Conservation (phyloP, 2,888 invertebrate species). For the Elgonia sp. region DNA sequence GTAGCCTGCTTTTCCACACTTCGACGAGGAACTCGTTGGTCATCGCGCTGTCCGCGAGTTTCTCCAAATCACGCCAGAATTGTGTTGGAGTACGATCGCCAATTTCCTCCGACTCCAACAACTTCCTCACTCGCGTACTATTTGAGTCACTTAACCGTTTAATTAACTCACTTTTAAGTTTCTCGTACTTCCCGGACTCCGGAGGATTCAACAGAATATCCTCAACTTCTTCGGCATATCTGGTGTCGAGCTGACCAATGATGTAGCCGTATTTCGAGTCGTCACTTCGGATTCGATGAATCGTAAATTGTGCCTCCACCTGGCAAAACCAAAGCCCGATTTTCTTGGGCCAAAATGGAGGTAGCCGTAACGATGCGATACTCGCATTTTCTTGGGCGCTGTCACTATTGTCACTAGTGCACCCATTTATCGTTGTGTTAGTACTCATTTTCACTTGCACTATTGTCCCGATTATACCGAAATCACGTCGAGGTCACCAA, state of each 20-base stretch:
- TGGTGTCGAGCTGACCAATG: too few relatives aligned
- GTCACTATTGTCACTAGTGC: too few relatives aligned
- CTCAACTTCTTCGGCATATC: too few relatives aligned
- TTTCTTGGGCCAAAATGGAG: too few relatives aligned
- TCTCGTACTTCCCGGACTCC: background rate
- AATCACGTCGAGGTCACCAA: constrained; percentile 24
- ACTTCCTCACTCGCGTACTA: background rate
- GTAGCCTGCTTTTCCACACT: background rate
- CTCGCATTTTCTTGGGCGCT: too few relatives aligned
- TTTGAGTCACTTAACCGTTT: background rate
- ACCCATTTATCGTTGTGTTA: background rate
- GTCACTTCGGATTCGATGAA: too few relatives aligned
- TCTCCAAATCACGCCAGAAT: background rate
- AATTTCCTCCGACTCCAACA: background rate
- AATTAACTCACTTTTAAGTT: background rate
- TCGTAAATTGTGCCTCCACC: too few relatives aligned
- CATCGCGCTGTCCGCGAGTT: background rate
- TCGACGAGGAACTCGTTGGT: background rate
- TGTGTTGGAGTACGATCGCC: constrained; percentile 1
- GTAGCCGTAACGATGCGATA: too few relatives aligned
- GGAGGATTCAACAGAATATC: too few relatives aligned
- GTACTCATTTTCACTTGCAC: background rate
- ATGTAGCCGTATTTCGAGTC: too few relatives aligned
- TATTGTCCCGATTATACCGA: background rate
- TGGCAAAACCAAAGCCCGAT: too few relatives aligned